Conservation (phyloP, 37 sponge, comb jelly and placozoan genomes). For the Cladorhizidae sp. region DNA sequence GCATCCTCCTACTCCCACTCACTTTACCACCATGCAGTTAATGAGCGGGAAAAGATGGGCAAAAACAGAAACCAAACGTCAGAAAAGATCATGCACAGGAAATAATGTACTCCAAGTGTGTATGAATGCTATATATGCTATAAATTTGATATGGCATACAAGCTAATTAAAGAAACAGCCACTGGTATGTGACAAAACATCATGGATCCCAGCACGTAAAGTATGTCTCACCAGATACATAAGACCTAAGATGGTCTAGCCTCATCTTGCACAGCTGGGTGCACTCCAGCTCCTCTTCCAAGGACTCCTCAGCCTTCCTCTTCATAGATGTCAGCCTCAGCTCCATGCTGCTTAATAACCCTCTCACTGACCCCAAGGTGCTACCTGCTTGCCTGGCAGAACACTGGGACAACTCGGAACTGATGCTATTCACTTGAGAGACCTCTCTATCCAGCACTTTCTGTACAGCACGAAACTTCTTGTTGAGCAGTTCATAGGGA, state of each 20-base stretch:
- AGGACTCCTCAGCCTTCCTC: conserved; percentile 67
- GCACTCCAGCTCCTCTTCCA: conserved; percentile 62
- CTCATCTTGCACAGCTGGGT: conserved; percentile 41
- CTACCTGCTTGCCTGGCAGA: neutral
- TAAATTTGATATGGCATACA: too few relatives aligned
- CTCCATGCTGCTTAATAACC: conserved; percentile 37
- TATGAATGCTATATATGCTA: too few relatives aligned
- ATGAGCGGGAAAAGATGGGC: too few relatives aligned
- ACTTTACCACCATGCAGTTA: too few relatives aligned
- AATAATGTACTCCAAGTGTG: too few relatives aligned
- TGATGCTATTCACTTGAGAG: conserved; percentile 31
- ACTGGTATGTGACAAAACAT: too few relatives aligned
- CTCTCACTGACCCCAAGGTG: conserved; percentile 35
- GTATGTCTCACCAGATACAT: conserved; percentile 43
- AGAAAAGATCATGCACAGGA: too few relatives aligned
- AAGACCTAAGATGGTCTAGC: conserved; percentile 65
- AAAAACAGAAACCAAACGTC: too few relatives aligned
- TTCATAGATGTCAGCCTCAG: conserved; percentile 59
- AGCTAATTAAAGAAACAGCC: too few relatives aligned
- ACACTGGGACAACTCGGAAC: conserved; percentile 35
- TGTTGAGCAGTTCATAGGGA: conserved; percentile 96
- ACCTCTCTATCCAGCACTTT: conserved; percentile 88
- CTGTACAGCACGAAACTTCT: conserved; percentile 89
- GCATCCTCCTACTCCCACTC: too few relatives aligned
- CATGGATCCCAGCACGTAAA: neutral